Evolutionary conservation across 37 sponge, comb jelly and placozoan genomes (phyloP), one percentile per base, ranked within the genome.

Genomic region (Spongia lamella): DNA sequence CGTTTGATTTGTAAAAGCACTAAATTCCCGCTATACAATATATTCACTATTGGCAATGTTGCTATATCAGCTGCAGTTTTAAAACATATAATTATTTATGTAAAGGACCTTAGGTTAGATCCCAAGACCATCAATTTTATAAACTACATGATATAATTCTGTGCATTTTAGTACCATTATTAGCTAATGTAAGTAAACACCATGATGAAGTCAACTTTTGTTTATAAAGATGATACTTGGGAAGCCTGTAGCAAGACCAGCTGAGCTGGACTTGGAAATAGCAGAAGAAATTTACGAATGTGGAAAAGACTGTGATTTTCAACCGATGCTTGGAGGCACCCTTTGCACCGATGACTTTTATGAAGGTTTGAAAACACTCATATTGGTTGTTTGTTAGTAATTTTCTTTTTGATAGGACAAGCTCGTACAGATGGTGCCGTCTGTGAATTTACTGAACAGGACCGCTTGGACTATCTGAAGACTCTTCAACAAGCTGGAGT

Each of bases 341-440:
- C 68, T 97, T 77, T 88, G 93, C 66, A 90, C 98, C 52, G 88
- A 94, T 71, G 98, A 97, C 83, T 97, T 97, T 80, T 97, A 94
- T 68, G 98, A 97, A 91, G 98, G 98, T 92, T 2, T 4, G 61
- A 19, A 20, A 1, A 14, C 14, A n/a, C 4, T 73, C n/a, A n/a
- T n/a, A n/a, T n/a, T n/a, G n/a, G n/a, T n/a, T n/a, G n/a, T n/a
- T n/a, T n/a, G n/a, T n/a, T n/a, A 43, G 9, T 43, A 13, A 13
- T 43, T 43, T 43, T 5, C 47, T 43, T 43, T 9, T 43, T 9
- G 27, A 14, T 69, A 98, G 99, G 96, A 56, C 99, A 98, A 63
- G 93, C 81, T 11, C 61, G 99, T 30, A 25, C 82, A 36, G 99
- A 98, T 65, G 99, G 99, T n/a, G 91, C 85, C 15, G 26, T 92